Evolutionary conservation across 2,113 vertebrate genomes (phyloP), one percentile per base, ranked within the genome.

Genomic region (Himantopus leucocephalus): DNA sequence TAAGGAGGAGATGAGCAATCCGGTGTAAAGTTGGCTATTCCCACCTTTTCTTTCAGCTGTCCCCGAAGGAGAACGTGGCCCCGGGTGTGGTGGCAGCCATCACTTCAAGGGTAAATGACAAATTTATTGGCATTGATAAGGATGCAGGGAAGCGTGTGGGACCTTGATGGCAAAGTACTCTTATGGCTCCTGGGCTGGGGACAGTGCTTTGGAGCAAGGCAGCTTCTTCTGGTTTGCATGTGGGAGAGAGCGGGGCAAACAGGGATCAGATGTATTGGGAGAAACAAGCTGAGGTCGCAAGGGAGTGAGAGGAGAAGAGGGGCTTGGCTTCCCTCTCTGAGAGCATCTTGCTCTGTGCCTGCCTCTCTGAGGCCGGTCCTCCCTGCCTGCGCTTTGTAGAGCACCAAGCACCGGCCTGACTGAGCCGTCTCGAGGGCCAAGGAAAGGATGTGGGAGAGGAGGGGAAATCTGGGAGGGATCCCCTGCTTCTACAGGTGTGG

Each of bases 91-190:
- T 81, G 75, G 94, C 88, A 85, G 92, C 39, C 96, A 88, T 94
- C 96, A 97, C 88, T 97, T 97, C 92, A 95, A 94, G 97, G 96
- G 97, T 97, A 97, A 98, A 97, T 95, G 78, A 84, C 77, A 73
- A 60, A 90, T 96, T 92, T 87, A 35, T 86, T 97, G 91, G 48
- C 7, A 1, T 72, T 64, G 64, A 58, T 24, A 45, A 29, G 43
- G 56, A 19, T 20, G 39, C 27, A 18, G 50, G 53, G 18, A 30
- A 24, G 68, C 6, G 6, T 0, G 12, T 4, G 3, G 63, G 68
- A 48, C 30, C 21, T 17, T 17, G 50, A 5, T 29, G 37, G 77
- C 48, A 26, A 62, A 60, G 22, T 6, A 9, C 6, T 72, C 19
- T 3, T 11, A 13, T 77, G 39, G 60, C 45, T 52, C 14, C 47